These are phyloP conservation scores for Notechis scutatus DNA, from an alignment of 2,113 vertebrate genomes.

Conservation along the genomic window DNA sequence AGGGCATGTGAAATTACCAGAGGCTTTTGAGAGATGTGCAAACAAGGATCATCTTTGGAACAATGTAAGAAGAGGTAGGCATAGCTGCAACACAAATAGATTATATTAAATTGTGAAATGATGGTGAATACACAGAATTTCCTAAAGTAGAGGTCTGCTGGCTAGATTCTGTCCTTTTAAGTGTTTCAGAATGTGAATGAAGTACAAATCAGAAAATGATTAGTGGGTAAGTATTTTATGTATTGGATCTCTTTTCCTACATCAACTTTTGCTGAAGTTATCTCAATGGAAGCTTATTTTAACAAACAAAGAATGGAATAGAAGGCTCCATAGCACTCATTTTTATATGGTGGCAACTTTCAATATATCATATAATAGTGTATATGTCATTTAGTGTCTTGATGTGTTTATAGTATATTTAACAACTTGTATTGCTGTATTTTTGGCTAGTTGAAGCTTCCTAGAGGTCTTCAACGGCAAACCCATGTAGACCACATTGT, in stretches of 20 bases:
- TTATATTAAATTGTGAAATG: neutral
- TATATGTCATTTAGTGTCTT: neutral
- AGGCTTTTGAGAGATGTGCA: conserved; percentile 95
- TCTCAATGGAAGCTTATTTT: neutral
- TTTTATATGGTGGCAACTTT: neutral
- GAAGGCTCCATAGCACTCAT: neutral
- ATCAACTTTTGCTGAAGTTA: neutral
- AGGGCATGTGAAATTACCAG: conserved; percentile 91
- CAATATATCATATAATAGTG: neutral
- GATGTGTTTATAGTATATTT: neutral
- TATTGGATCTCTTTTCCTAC: neutral
- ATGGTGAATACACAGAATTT: neutral
- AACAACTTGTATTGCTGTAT: neutral
- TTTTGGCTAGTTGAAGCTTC: neutral
- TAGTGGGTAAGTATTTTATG: neutral
- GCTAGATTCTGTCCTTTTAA: neutral
- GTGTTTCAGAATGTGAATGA: neutral
- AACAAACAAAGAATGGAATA: neutral
- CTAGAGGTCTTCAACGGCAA: neutral
- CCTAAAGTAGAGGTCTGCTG: neutral
- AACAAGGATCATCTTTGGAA: conserved; percentile 99
- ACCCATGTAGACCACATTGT: neutral
- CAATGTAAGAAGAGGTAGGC: conserved; percentile 91
- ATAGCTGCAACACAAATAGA: neutral
- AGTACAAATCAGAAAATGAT: neutral